phyloP scores from a whole-genome alignment of 2,888 invertebrate species.

The Ernsta delagoae region DNA sequence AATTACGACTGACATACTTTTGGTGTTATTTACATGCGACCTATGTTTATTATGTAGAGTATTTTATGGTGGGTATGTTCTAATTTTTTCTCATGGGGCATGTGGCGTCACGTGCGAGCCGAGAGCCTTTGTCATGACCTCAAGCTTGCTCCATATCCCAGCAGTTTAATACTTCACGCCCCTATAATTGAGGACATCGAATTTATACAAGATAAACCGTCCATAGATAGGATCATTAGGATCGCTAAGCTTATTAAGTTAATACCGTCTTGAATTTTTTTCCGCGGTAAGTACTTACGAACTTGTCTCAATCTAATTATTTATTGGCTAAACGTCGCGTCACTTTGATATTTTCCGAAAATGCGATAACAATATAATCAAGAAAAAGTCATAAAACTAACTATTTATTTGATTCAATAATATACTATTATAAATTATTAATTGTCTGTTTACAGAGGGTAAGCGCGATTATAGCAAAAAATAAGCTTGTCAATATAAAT shows the following conservation, averaged over 20 bases:
- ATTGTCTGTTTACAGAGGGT: too few species aligned
- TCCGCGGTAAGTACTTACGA: background rate
- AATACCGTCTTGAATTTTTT: constrained; percentile 18
- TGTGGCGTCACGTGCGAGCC: constrained; percentile 54
- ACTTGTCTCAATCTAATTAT: constrained; percentile 12
- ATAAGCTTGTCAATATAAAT: too few species aligned
- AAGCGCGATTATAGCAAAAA: too few species aligned
- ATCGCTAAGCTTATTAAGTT: constrained; percentile 22
- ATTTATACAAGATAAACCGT: background rate
- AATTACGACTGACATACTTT: background rate
- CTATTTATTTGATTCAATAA: too few species aligned
- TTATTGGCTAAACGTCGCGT: background rate
- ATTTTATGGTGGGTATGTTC: constrained; percentile 49
- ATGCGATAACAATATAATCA: too few species aligned
- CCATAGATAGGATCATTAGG: background rate
- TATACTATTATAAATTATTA: too few species aligned
- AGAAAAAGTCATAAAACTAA: too few species aligned
- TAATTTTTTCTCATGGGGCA: constrained; percentile 54
- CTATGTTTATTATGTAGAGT: background rate
- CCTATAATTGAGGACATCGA: background rate
- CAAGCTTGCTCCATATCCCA: constrained; percentile 52
- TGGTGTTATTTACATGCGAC: background rate
- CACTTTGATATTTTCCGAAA: too few species aligned
- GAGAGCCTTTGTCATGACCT: constrained; percentile 77
- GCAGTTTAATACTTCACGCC: background rate